These are phyloP conservation scores for Brotula barbata DNA, from an alignment of 2,797 vertebrate species.

Conservation along the genomic window DNA sequence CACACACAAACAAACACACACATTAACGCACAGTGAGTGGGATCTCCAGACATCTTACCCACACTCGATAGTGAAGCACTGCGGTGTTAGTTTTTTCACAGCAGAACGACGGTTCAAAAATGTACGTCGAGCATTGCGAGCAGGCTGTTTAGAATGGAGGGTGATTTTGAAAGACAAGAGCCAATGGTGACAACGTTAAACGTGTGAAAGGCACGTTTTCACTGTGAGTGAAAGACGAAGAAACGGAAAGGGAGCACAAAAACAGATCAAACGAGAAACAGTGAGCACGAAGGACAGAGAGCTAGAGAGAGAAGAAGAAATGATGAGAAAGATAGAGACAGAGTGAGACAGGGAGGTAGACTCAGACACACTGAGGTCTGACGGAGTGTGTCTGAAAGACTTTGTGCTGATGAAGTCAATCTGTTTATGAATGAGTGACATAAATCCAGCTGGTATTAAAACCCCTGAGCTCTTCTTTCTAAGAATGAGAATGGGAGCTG, in stretches of 20 bases:
- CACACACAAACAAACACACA: conserved; percentile 12
- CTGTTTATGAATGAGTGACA: conserved; percentile 62
- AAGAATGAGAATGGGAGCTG: conserved; percentile 63
- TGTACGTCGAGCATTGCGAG: conserved; percentile 58
- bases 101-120: conserved; percentile 49
- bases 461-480: conserved; percentile 65
- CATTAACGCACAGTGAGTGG: conserved; percentile 33
- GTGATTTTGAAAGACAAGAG: conserved; percentile 44
- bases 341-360: background rate
- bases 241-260: too few species aligned
- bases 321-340: background rate
- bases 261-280: too few species aligned
- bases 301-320: background rate
- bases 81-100: conserved; percentile 61
- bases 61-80: conserved; percentile 51
- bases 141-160: too few species aligned
- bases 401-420: conserved; percentile 38
- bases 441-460: conserved; percentile 58
- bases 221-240: too few species aligned
- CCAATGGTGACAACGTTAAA: too few species aligned
- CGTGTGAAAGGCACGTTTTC: too few species aligned
- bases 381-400: background rate
- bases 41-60: conserved; percentile 55
- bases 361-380: background rate
- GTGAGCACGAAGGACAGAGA: background rate